Base-by-base conservation (phyloP, 2,797 vertebrate species). In the Eleutherodactylus coqui region DNA sequence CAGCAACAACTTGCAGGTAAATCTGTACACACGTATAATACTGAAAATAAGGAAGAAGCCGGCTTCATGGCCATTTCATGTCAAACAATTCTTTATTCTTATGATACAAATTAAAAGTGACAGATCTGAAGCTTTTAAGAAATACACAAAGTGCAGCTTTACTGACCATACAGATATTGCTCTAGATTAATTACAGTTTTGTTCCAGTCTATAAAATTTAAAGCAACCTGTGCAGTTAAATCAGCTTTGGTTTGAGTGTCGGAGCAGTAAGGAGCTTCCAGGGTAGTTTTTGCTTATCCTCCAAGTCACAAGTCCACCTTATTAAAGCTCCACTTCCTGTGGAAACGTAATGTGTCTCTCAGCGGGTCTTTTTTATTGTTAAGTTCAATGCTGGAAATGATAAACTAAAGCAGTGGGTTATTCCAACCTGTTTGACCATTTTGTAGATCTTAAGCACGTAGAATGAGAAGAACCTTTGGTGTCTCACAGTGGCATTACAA, bases 91-190 rank as follows among this genome's bases (percentile, higher is more conserved):
- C 94, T 99, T 98, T 99, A 98, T 98, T 99, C 96, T 96, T 95
- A 98, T 98, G 97, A 92, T 98, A 98, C 96, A 98, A 99, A 99
- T 98, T 95, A 96, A 99, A 97, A 95, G 96, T 97, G 97, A 98
- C 97, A 97, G 96, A 97, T 96, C 94, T 95, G 96, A 98, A 97
- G 97, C 95, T 96, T 96, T 97, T 96, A 94, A 96, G 96, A 97
- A 98, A 98, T 96, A 98, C 97, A 98, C 96, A 98, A 98, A 99
- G 97, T 98, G 97, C 97, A 96, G 97, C 96, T 96, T 95, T 96
- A 98, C 96, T 95, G 96, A 98, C 96, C 96, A 96, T 97, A 98
- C 97, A 97, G 96, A 97, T 99, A 99, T 99, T 99, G 98, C 98
- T 98, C 96, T 97, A 97, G 96, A 96, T 97, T 96, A 97, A 95